Evolutionary conservation across 2,888 invertebrate genomes (phyloP).

Genomic region (Antheraea assamensis): DNA sequence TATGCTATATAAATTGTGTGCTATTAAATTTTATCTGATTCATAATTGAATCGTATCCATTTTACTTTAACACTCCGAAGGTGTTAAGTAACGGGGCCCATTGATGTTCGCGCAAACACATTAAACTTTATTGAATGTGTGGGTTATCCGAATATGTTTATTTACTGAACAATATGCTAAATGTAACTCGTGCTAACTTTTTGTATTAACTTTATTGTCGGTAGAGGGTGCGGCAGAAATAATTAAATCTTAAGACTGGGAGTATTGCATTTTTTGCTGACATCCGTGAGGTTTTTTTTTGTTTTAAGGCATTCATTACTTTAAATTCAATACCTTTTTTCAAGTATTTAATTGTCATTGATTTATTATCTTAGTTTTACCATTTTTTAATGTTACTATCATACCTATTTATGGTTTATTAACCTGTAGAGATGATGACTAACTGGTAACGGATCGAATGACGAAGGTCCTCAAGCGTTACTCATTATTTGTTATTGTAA

Average conservation of each 20-base stretch:
- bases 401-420: too few species aligned
- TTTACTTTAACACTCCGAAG: conserved; percentile 5
- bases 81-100: conserved; percentile 11
- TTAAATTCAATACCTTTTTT: too few species aligned
- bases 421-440: too few species aligned
- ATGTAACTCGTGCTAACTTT: conserved; percentile 8
- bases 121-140: conserved; percentile 14
- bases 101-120: conserved; percentile 11
- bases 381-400: too few species aligned
- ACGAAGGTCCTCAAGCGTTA: too few species aligned
- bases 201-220: not conserved
- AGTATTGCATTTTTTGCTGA: not conserved
- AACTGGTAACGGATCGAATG: too few species aligned
- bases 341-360: too few species aligned
- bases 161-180: conserved; percentile 12
- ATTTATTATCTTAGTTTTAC: too few species aligned
- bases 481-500: too few species aligned
- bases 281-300: not conserved
- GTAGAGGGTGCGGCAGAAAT: not conserved
- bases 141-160: conserved; percentile 7
- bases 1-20: not conserved
- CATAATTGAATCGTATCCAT: conserved; percentile 11
- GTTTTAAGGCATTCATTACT: not conserved
- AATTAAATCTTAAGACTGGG: not conserved
- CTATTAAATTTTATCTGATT: not conserved